These are phyloP conservation scores for Umimayanthus chanpuru DNA, from an alignment of 92 coral and sea anemone species.

Conservation along the genomic window DNA sequence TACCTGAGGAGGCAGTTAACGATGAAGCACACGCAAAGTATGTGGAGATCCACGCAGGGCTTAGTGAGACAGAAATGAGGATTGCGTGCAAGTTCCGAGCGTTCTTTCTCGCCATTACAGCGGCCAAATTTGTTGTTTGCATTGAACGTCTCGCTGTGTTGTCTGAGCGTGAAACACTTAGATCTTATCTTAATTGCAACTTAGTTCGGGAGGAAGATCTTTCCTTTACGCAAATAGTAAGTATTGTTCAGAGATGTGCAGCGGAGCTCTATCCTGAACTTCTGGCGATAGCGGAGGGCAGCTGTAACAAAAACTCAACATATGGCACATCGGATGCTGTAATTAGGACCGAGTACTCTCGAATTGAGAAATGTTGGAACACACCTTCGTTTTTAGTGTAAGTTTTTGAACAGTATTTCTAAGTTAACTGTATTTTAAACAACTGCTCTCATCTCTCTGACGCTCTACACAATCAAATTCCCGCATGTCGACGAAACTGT, in stretches of 20 bases:
- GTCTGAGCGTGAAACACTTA: too few relatives aligned
- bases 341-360: slow-evolving; percentile 1
- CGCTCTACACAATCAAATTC: too few relatives aligned
- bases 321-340: slow-evolving; percentile 30
- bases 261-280: slow-evolving; percentile 11
- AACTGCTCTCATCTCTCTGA: too few relatives aligned
- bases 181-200: too few relatives aligned
- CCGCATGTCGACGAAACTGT: too few relatives aligned
- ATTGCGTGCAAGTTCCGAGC: not conserved
- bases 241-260: slow-evolving; percentile 5
- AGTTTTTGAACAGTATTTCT: not conserved
- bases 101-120: not conserved
- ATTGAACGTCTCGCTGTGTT: not conserved
- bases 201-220: too few relatives aligned
- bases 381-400: not conserved
- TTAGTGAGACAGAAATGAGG: not conserved
- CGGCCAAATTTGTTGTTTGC: not conserved
- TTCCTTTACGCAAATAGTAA: not conserved
- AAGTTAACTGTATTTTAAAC: too few relatives aligned
- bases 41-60: not conserved
- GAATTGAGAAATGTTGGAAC: not conserved
- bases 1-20: not conserved
- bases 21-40: not conserved
- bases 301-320: slow-evolving; percentile 12
- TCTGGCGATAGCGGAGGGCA: slow-evolving; percentile 9